Conservation (phyloP, 2,888 invertebrate genomes). For the Drosophila hamatofila region DNA sequence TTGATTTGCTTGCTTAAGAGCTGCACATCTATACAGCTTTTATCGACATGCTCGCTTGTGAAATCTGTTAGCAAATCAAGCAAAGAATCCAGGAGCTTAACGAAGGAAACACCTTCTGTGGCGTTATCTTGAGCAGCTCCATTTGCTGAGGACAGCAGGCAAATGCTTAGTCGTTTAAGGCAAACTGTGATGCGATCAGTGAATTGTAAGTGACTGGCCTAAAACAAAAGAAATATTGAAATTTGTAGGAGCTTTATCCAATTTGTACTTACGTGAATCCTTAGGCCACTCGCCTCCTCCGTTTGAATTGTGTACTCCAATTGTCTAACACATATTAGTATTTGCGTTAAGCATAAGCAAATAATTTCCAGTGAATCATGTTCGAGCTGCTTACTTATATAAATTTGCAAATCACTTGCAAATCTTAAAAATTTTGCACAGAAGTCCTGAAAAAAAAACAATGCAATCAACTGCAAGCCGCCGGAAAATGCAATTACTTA, state of each 20-base stretch:
- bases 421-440: slow-evolving; percentile 80
- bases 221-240: slow-evolving; percentile 24
- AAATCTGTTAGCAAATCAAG: slow-evolving; percentile 77
- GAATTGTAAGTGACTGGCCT: slow-evolving; percentile 82
- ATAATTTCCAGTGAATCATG: slow-evolving; percentile 66
- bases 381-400: slow-evolving; percentile 43
- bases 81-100: slow-evolving; percentile 75
- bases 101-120: slow-evolving; percentile 72
- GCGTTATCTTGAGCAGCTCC: slow-evolving; percentile 1
- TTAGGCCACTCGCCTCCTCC: slow-evolving; percentile 61
- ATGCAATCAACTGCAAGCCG: not conserved
- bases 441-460: slow-evolving; percentile 72
- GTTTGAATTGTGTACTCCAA: slow-evolving; percentile 80
- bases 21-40: slow-evolving; percentile 39
- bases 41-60: slow-evolving; percentile 65
- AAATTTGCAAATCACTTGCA: slow-evolving; percentile 73
- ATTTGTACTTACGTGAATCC: slow-evolving; percentile 61
- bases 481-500: slow-evolving; percentile 20
- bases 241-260: no score
- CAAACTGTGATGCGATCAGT: slow-evolving; percentile 84
- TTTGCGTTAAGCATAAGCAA: slow-evolving; percentile 82
- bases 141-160: slow-evolving; percentile 2
- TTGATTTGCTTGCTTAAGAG: slow-evolving; percentile 77
- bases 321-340: slow-evolving; percentile 80
- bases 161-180: slow-evolving; percentile 68